Conservation (phyloP, 2,888 invertebrate genomes). For the Aphrophora alni region DNA sequence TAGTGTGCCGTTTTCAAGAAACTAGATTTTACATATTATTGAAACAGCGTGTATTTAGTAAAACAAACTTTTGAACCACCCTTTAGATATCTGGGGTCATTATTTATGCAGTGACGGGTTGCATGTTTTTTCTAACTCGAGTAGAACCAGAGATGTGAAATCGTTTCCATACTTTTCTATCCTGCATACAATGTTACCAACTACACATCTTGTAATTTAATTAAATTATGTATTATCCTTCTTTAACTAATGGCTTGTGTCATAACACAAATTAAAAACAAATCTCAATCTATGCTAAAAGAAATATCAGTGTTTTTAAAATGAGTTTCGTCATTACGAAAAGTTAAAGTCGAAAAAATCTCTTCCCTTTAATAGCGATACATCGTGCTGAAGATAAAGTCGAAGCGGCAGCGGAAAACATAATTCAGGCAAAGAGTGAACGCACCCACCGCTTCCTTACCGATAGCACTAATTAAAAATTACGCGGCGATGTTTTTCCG, state of each 20-base stretch:
- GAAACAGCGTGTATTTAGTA: no score
- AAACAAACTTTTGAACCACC: no score
- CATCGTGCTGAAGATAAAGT: not conserved
- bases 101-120: no score
- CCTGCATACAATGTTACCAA: no score
- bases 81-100: no score
- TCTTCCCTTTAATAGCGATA: slow-evolving; percentile 33
- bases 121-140: no score
- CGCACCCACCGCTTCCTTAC: slow-evolving; percentile 12
- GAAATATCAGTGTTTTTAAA: slow-evolving; percentile 7
- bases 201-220: no score
- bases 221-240: no score
- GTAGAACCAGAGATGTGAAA: no score
- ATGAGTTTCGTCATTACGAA: slow-evolving; percentile 38
- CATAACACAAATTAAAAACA: not conserved
- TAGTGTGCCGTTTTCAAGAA: no score
- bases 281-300: not conserved
- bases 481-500: slow-evolving; percentile 36
- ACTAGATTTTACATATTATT: no score
- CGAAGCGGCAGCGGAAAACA: slow-evolving; percentile 21
- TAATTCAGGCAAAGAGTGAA: slow-evolving; percentile 26
- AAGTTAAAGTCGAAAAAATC: not conserved
- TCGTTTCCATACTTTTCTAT: no score
- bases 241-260: not conserved
- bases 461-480: slow-evolving; percentile 42